Base-by-base conservation (phyloP, 2,888 invertebrate species). In the Lacanobia wlatinum region DNA sequence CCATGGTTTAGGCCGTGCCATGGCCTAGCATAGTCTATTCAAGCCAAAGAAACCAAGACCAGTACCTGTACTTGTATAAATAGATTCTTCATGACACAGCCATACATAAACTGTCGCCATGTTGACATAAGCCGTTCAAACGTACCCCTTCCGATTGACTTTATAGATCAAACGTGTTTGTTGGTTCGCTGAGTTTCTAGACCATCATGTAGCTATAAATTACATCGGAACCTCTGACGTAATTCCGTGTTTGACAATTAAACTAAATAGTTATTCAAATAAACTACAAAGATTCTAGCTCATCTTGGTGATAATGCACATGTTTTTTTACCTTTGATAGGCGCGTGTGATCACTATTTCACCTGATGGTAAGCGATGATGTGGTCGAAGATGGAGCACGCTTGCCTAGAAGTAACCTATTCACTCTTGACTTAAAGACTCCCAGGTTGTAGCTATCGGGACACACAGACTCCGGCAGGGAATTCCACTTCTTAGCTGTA, bases 91-190 rank as follows among this genome's bases (percentile, higher is more conserved):
- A 63, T 28, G 34, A 7, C 61, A 40, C n/a, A 48, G 28, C 40
- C 40, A 12, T n/a, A n/a, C 23, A 14, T n/a, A 18, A 23, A 28
- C 46, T 34, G 50, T 16, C 46, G 28, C 38, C 23, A 48, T 68
- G 56, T 61, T 56, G 60, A 78, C 62, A 28, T 43, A 62, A 43
- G 5, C 52, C 50, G 52, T 18, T 61, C 52, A 48, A 40, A 64
- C 59, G 43, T 21, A 23, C 48, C 34, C 46, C 56, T 58, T 58
- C n/a, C 23, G 53, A 50, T 62, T 74, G 65, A 62, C 48, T 70
- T 58, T 78, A 34, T 58, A 55, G 53, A 78, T 63, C 62, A 65
- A 69, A 62, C 40, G 38, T 65, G 58, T 66, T 62, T 34, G 61
- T 34, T 64, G 55, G 34, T 48, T 64, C 56, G 16, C 16, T 28